Evolutionary conservation across 2,888 invertebrate species (phyloP).

Genomic region (Eupithecia exiguata): DNA sequence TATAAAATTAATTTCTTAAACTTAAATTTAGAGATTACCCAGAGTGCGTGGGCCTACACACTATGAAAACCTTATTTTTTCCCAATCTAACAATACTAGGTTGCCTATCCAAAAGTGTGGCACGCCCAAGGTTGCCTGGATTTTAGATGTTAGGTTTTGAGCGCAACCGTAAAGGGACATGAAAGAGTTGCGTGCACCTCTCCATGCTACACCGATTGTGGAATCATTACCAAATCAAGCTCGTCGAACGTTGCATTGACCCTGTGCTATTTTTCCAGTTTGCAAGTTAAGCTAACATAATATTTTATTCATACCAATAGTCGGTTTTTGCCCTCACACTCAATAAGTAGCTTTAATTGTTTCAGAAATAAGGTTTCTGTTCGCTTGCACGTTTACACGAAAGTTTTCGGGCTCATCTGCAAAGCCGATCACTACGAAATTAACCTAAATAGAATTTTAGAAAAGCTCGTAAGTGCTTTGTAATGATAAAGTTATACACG

Average conservation of each 20-base stretch:
- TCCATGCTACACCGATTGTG: neutral
- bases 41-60: too few species aligned
- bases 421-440: slow-evolving; percentile 26
- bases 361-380: slow-evolving; percentile 54
- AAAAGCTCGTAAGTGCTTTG: slow-evolving; percentile 3
- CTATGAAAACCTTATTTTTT: too few species aligned
- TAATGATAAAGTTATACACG: slow-evolving; percentile 1
- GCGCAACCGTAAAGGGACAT: too few species aligned
- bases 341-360: slow-evolving; percentile 69
- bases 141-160: too few species aligned
- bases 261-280: slow-evolving; percentile 43
- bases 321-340: slow-evolving; percentile 56
- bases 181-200: too few species aligned
- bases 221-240: neutral
- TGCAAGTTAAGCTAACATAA: slow-evolving; percentile 58
- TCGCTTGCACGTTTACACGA: slow-evolving; percentile 42
- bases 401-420: slow-evolving; percentile 36
- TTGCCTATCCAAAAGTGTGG: too few species aligned
- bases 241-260: slow-evolving; percentile 16
- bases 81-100: too few species aligned
- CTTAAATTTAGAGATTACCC: too few species aligned
- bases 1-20: too few species aligned
- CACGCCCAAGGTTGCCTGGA: too few species aligned
- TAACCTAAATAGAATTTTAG: slow-evolving; percentile 1
- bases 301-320: slow-evolving; percentile 69